A percentile compares a stretch with the other conserved stretches of the same genome.
Evolutionary conservation across 2,113 vertebrate genomes (phyloP).

Genomic region (Melanotaenia duboulayi): DNA sequence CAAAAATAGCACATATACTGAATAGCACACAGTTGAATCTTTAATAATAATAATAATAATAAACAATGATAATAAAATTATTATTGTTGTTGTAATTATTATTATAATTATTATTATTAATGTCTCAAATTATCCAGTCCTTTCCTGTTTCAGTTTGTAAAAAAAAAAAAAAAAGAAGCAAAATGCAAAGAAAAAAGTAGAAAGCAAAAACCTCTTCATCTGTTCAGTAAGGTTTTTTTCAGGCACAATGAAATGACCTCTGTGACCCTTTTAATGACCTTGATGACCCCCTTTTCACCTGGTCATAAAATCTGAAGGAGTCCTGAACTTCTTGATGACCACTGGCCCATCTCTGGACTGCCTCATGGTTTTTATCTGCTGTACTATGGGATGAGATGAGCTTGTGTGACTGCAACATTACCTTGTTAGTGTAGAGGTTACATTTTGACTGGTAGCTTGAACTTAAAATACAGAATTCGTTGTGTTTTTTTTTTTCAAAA

Average conservation of each 20-base stretch:
- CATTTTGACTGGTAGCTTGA: neutral
- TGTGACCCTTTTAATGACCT: constrained; percentile 60
- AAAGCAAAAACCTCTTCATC: too few relatives aligned
- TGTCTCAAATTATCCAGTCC: too few relatives aligned
- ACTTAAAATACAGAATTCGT: neutral
- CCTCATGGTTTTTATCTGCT: constrained; percentile 12
- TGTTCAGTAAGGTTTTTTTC: neutral
- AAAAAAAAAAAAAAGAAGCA: too few relatives aligned
- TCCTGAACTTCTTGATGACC: constrained; percentile 48
- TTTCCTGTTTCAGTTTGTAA: too few relatives aligned
- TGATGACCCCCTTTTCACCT: constrained; percentile 60
- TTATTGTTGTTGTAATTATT: too few relatives aligned
- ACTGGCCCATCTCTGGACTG: constrained; percentile 55
- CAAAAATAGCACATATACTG: neutral
- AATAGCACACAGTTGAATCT: too few relatives aligned
- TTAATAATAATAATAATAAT: too few relatives aligned
- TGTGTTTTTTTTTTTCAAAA: too few relatives aligned
- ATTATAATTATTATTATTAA: too few relatives aligned
- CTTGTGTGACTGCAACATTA: constrained; percentile 1
- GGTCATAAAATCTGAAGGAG: constrained; percentile 60
- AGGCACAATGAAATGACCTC: constrained; percentile 35
- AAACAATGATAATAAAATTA: too few relatives aligned
- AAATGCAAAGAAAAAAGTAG: too few relatives aligned
- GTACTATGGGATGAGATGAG: constrained; percentile 17
- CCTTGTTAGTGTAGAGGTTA: neutral